Evolutionary conservation across 2,888 invertebrate species (phyloP), one percentile per base, ranked within the genome.

Genomic region (Spodoptera exigua): DNA sequence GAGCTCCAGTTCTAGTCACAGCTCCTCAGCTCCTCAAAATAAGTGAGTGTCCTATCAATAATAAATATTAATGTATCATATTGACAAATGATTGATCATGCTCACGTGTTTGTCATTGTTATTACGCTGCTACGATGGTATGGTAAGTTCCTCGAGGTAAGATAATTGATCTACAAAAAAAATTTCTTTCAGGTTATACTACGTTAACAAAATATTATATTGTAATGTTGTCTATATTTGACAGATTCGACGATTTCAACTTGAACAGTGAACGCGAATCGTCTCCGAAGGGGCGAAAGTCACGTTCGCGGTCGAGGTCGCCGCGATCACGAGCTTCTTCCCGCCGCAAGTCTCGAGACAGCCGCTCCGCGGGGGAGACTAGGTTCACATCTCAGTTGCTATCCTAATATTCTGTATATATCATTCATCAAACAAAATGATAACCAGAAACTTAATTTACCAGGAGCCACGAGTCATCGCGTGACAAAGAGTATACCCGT

Each of bases 171-270:
- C 27, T 9, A 27, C 9, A 9, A 27, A 27, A 27, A 0, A 3
- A 27, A 27, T 27, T 27, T 27, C 0, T 27, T 27, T 9, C 27
- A 27, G 27, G 27, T 9, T 27, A 27, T 27, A 27, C 9, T 27
- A 9, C 9, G 7, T 5, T 27, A 27, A 27, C 9, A 9, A 27
- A 27, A 27, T 9, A 43, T 51, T 55, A 40, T 35, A n/a, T 35
- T 21, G 18, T 5, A 27, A 41, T 48, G 12, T 61, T 37, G 17
- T 73, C 34, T 41, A 13, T 27, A 1, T 27, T 4, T 36, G 40
- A 37, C 83, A 94, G 94, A 84, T 94, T 91, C 78, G 94, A 94
- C 80, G 94, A 94, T 78, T 94, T 94, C 86, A 93, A 93, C 79
- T 78, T 94, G 83, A 94, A 94, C 80, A 94, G 94, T 78, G 94